Evolutionary conservation across 2,113 vertebrate species (phyloP), one percentile per base, ranked within the genome.

Genomic region (Platanista minor): DNA sequence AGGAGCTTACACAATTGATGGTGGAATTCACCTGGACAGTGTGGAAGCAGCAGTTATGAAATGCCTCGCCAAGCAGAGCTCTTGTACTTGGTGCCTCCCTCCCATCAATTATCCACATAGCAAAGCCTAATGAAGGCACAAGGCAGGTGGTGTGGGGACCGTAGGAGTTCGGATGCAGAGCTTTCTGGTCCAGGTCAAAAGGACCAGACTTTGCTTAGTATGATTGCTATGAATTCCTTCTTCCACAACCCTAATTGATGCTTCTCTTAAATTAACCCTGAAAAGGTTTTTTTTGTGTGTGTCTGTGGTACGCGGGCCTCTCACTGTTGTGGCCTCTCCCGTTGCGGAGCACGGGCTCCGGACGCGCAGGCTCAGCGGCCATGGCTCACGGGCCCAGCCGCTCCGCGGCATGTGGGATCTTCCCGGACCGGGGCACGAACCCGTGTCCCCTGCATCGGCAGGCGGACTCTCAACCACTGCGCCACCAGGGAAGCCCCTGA

Each of bases 31-130:
- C 59, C 74, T 14, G 61, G 93, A 75, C 59, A 67, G 59, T 14
- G 88, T 88, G 72, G 72, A 93, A 94, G 89, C 87, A 92, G 96
- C 94, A 90, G 93, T 96, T 96, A 87, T 52, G 92, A 95, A 96
- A 93, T 92, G 94, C 96, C 82, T 95, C 95, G 84, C 21, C 2
- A 52, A 86, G 57, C 71, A 59, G 81, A 94, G 88, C 78, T 31
- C 94, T 81, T 92, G 96, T 91, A 29, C 77, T 62, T 4, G 12
- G 9, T 23, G 41, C 90, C 78, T 87, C 89, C 93, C 39, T 96
- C 57, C 81, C 93, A 96, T 97, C 93, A 91, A 71, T 96, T 94
- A 91, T 87, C 59, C 83, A 52, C 85, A 90, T 69, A 64, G 67
- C 88, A 52, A 78, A 87, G 78, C 86, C 83, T 84, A 91, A 93